Conservation (phyloP, 2,888 invertebrate genomes). For the Matsumyia berberina region DNA sequence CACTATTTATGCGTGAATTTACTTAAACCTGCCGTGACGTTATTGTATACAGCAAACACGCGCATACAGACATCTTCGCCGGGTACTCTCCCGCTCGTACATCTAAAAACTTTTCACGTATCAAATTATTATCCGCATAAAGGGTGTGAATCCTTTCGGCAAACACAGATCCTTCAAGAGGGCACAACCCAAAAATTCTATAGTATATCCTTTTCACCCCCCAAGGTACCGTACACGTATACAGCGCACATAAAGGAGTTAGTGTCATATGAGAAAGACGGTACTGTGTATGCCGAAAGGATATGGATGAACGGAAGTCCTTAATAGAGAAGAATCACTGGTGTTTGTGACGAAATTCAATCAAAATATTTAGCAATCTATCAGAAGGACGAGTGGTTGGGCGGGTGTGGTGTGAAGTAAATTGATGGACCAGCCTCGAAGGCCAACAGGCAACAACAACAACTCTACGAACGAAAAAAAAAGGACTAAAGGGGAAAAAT, state of each 20-base stretch:
- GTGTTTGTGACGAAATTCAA: conserved; percentile 69
- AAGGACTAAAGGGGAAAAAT: conserved; percentile 6
- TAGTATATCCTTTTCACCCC: neutral
- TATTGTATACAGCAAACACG: conserved; percentile 27
- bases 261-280: neutral
- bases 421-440: conserved; percentile 26
- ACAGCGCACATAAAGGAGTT: neutral
- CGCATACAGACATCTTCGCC: neutral
- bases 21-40: too few species aligned
- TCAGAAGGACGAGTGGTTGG: conserved; percentile 18
- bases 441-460: neutral
- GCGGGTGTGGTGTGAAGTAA: conserved; percentile 11
- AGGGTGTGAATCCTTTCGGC: conserved; percentile 58
- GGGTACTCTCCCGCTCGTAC: neutral
- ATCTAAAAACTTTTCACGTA: conserved; percentile 67
- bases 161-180: conserved; percentile 47
- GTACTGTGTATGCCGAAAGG: neutral
- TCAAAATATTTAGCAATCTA: conserved; percentile 69
- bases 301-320: conserved; percentile 39
- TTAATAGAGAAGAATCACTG: conserved; percentile 45
- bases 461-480: neutral
- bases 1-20: too few species aligned
- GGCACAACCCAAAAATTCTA: neutral
- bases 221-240: too few species aligned
- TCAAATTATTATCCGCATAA: conserved; percentile 54